A percentile compares a stretch with the other conserved stretches of the same genome.
Evolutionary conservation across 2,113 vertebrate genomes (phyloP).

Genomic region (Turnix velox): DNA sequence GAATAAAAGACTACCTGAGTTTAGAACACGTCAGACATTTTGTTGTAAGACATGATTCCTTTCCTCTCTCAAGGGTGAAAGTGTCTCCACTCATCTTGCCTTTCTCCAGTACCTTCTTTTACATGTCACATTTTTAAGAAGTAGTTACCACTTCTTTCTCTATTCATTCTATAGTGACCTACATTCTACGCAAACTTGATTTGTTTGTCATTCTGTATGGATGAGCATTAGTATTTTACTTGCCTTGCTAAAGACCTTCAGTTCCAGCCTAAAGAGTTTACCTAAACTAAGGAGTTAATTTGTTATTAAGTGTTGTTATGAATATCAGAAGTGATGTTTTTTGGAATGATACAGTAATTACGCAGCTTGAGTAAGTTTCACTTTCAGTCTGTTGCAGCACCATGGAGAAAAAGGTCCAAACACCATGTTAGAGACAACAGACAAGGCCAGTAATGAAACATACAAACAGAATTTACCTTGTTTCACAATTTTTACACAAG

Average conservation of each 20-base stretch:
- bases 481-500: not conserved
- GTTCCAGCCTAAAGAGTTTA: not conserved
- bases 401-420: not conserved
- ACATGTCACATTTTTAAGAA: not conserved
- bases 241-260: not conserved
- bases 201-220: not conserved
- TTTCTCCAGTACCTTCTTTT: not conserved
- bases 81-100: not conserved
- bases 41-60: not conserved
- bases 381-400: not conserved
- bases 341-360: not conserved
- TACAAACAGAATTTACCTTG: not conserved
- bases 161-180: not conserved
- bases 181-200: not conserved
- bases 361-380: not conserved
- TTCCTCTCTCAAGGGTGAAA: not conserved
- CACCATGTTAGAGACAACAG: not conserved
- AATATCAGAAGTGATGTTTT: not conserved
- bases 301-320: not conserved
- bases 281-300: not conserved
- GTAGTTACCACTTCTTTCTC: not conserved
- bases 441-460: not conserved
- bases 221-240: not conserved
- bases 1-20: not conserved
- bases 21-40: not conserved